Evolutionary conservation across 2,888 invertebrate species (phyloP).

Genomic region (Andrena hattorfiana): DNA sequence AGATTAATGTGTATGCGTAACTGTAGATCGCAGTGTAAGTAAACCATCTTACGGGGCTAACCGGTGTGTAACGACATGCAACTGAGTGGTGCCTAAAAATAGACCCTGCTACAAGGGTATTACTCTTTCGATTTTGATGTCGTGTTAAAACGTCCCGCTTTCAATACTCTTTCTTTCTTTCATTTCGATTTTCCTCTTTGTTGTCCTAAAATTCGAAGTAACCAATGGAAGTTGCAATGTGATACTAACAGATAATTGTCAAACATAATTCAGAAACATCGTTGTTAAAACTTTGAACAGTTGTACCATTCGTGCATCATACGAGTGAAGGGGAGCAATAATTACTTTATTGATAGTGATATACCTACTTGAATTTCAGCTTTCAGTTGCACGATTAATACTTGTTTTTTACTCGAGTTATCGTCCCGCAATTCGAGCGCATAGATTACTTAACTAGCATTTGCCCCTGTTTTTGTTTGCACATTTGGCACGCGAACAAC

Average conservation of each 20-base stretch:
- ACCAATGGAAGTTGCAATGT: too few relatives aligned
- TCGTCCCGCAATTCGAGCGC: too few relatives aligned
- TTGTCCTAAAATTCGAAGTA: neutral
- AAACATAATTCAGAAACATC: neutral
- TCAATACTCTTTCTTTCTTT: neutral
- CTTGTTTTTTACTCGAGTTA: neutral
- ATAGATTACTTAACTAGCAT: slow-evolving; percentile 35
- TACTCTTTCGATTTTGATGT: slow-evolving; percentile 60
- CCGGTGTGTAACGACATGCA: slow-evolving; percentile 67
- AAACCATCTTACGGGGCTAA: slow-evolving; percentile 69
- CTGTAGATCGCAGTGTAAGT: slow-evolving; percentile 47
- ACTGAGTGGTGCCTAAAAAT: slow-evolving; percentile 70
- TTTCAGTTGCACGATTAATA: neutral
- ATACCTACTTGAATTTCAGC: neutral
- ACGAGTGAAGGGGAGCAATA: neutral
- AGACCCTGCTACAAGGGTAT: slow-evolving; percentile 65
- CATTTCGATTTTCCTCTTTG: neutral
- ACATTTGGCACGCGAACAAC: slow-evolving; percentile 58
- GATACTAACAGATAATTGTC: neutral
- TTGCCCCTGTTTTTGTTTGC: slow-evolving; percentile 64
- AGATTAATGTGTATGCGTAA: slow-evolving; percentile 37
- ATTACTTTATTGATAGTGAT: neutral
- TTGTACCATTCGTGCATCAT: neutral
- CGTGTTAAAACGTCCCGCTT: slow-evolving; percentile 21
- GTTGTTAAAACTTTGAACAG: neutral